A percentile compares a stretch with the other conserved stretches of the same genome.
Evolutionary conservation across 2,113 vertebrate genomes (phyloP).

Genomic region (Malurus elegans): DNA sequence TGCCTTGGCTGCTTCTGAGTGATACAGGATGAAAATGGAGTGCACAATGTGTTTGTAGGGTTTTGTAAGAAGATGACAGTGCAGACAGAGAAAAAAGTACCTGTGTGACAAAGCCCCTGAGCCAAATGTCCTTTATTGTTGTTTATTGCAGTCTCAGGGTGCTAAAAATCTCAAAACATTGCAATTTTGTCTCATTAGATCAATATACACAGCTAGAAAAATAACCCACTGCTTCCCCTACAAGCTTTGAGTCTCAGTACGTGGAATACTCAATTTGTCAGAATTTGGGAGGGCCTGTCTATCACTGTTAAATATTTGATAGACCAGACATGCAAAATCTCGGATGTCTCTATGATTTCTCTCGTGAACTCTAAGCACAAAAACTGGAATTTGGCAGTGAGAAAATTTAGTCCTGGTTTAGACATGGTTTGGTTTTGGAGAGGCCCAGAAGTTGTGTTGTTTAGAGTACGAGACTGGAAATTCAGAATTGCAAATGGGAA

Average conservation of each 20-base stretch:
- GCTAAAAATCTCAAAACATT: background rate
- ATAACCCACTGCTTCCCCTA: rapidly evolving
- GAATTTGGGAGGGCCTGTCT: background rate
- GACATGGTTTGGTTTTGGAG: background rate
- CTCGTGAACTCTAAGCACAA: background rate
- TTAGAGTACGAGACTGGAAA: background rate
- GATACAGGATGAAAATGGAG: background rate
- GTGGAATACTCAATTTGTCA: background rate
- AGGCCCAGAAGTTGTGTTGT: background rate
- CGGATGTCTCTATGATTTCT: background rate
- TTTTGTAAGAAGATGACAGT: background rate
- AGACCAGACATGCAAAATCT: background rate
- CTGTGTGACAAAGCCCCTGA: background rate
- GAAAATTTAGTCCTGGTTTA: background rate
- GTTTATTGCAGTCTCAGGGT: background rate
- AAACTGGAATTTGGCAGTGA: background rate
- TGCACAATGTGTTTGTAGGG: background rate
- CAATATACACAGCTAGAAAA: background rate
- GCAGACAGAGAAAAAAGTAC: background rate
- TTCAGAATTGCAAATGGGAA: background rate
- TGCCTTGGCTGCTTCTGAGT: background rate
- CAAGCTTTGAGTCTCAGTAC: background rate
- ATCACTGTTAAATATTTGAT: background rate
- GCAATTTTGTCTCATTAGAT: background rate
- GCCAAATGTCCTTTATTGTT: background rate